These are phyloP conservation scores for Poicephalus meyeri DNA, from an alignment of 2,113 vertebrate genomes.

Conservation along the genomic window DNA sequence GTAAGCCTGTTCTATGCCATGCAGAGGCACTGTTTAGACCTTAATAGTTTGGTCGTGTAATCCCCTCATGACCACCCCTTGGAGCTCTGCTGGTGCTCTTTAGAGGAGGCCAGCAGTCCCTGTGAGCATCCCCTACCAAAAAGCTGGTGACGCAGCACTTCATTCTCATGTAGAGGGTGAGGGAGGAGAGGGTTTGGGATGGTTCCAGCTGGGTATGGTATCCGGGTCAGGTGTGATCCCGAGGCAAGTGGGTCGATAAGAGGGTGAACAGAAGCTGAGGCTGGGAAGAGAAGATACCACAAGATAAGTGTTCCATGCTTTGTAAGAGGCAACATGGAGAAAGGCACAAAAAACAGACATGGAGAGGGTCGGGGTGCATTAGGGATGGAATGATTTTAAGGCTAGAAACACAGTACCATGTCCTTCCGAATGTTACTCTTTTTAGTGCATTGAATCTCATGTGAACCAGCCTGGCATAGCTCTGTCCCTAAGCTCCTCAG, in stretches of 20 bases:
- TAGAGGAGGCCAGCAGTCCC: neutral
- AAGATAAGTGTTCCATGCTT: neutral
- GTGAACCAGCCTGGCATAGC: neutral
- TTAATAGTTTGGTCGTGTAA: neutral
- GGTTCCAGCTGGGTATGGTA: constrained; percentile 94
- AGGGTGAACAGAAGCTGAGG: constrained; percentile 96
- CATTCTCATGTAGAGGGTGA: constrained; percentile 97
- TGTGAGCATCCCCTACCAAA: constrained; percentile 86
- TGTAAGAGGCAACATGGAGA: neutral
- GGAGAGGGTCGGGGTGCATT: fast-evolving
- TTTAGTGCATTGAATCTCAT: fast-evolving
- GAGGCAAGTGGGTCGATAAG: constrained; percentile 96
- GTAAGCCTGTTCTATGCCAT: fast-evolving
- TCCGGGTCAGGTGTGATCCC: constrained; percentile 94
- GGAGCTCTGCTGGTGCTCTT: neutral
- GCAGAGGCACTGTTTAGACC: neutral
- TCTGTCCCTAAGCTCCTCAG: neutral
- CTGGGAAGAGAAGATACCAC: constrained; percentile 66
- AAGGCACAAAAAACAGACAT: fast-evolving
- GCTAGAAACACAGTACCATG: neutral
- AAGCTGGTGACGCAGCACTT: constrained; percentile 98
- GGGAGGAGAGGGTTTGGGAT: constrained; percentile 94
- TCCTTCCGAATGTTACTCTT: neutral
- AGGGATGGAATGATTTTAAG: neutral
- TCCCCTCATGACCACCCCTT: neutral